Evolutionary conservation across 1,140 invertebrate genomes (phyloP).

Genomic region (Chironomus striatipennis): DNA sequence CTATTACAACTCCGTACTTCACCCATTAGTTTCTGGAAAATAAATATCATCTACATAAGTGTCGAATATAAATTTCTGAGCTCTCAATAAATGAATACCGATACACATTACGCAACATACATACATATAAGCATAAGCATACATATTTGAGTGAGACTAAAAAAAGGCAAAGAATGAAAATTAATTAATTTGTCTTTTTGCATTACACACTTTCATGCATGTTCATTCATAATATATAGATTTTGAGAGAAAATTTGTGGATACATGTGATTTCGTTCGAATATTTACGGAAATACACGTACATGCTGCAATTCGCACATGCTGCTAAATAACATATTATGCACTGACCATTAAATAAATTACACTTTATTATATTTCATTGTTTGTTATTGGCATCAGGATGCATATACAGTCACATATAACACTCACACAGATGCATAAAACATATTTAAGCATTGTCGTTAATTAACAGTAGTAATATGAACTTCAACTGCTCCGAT

Average conservation of each 20-base stretch:
- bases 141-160: neutral
- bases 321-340: neutral
- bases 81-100: no score
- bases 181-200: conserved; percentile 8
- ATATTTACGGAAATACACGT: neutral
- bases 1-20: no score
- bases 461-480: no score
- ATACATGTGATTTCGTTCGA: neutral
- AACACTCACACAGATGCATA: neutral
- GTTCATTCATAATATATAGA: no score
- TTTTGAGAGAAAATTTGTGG: no score
- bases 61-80: no score
- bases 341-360: conserved; percentile 13
- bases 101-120: no score
- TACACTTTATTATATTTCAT: conserved; percentile 2
- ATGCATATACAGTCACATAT: neutral
- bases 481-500: no score
- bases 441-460: no score
- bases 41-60: no score
- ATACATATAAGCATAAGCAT: neutral
- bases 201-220: neutral
- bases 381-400: neutral
- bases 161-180: neutral
- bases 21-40: no score
- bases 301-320: neutral